Evolutionary conservation across 2,113 vertebrate species (phyloP), one percentile per base, ranked within the genome.

Genomic region (Mystacornis crossleyi): DNA sequence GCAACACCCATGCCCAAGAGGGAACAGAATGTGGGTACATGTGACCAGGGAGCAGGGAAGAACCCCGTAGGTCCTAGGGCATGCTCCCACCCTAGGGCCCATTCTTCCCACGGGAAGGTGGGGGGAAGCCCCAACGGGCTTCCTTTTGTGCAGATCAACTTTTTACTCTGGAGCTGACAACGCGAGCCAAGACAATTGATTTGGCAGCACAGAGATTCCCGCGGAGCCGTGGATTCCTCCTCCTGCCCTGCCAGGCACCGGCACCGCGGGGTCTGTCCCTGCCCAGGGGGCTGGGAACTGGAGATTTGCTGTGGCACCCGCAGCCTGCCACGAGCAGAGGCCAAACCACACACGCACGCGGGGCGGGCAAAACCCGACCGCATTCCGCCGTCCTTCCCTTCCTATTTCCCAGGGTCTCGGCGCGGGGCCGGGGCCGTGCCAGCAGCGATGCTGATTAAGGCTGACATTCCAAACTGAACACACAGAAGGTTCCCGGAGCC

Each of bases 151-250:
- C 21, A 47, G 43, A 54, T 31, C 25, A 50, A 9, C 33, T 71
- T 57, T 87, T 42, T 29, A 42, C 77, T 29, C 65, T 25, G 42
- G 24, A 34, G 14, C 17, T 38, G 20, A 8, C 12, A 67, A 18
- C 2, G 3, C 23, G 38, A 36, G 29, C 8, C 42, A 50, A 47
- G 34, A 53, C 71, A 31, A 33, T 17, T 26, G 38, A 24, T 67
- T 66, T 61, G 48, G 43, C 14, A 62, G 51, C 9, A n/a, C 38
- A 33, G 1, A 66, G 10, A 26, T 78, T 73, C 34, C 36, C 0
- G 0, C 1, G 2, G 36, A 65, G 42, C 14, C 2, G 1, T 25
- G 66, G 58, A n/a, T 47, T 70, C 40, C 7, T 10, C 45, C 48
- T 74, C 28, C 38, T n/a, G 21, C 19, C 3, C 14, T 57, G 36